Evolutionary conservation across 2,888 invertebrate genomes (phyloP), one percentile per base, ranked within the genome.

Genomic region (Coremacera marginata): DNA sequence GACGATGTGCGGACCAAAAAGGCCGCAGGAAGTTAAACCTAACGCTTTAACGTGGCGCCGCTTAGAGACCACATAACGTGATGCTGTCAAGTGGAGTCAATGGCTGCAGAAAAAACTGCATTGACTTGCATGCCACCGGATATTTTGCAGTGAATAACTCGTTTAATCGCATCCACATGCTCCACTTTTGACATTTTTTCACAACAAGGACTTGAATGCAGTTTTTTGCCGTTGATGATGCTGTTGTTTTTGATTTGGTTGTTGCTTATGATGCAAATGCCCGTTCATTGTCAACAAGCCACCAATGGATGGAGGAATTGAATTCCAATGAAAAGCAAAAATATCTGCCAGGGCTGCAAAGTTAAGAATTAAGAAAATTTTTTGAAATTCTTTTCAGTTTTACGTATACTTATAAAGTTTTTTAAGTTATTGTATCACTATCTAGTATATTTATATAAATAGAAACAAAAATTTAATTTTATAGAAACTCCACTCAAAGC

Each of bases 41-140:
- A 65, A 65, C 73, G 73, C 27, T 65, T 63, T 65, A 74, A 74
- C 51, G 52, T 19, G 73, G 62, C 49, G 51, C 72, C 27, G 62
- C 62, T 62, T 27, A 16, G 57, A 44, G 37, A 68, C 37, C 68
- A 55, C 44, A 75, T 57, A 70, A 25, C 68, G 68, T 51, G 57
- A 51, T 70, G 75, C 71, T 37, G 57, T 60, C 55, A 71, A 71
- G 52, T 70, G 70, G 55, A 67, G 57, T 52, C 52, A 70, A 67
- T 25, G 52, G 19, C 19, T 74, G 74, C 65, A 67, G 51, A 62
- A 75, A 71, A 74, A 75, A 75, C 57, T 70, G 75, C 75, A 75
- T 70, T 68, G 62, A 62, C 68, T 75, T 70, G 60, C 62, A 49
- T 70, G 60, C 67, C 52, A 62, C 62, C 70, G 70, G 70, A 60